Evolutionary conservation across 2,797 vertebrate species (phyloP), one percentile per base, ranked within the genome.

Genomic region (Megaceryle alcyon): DNA sequence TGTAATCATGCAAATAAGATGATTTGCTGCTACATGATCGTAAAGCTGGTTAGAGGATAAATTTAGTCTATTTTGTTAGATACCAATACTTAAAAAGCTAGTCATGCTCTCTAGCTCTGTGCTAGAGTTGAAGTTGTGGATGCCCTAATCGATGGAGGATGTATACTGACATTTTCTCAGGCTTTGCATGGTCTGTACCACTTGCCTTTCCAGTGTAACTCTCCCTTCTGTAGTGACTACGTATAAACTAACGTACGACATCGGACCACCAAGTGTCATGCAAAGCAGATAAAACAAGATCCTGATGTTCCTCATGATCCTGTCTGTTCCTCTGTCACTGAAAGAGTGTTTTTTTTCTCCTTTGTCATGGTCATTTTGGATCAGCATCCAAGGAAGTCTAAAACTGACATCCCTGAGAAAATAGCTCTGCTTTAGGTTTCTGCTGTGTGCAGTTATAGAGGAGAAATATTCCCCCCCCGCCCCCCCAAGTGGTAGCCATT

Each of bases 201-300:
- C 10, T 46, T 35, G 16, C 12, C 43, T 56, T 59, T 76, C 37
- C 35, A 31, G 23, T 16, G 18, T 23, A 44, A 35, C 11, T 26
- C 31, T 43, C 8, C 44, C 8, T 51, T 65, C 39, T 17, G 4
- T 29, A 7, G 12, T 23, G 54, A 25, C n/a, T 54, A 10, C 7
- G 1, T 17, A 2, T 3, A n/a, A 65, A 12, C 18, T 20, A 35
- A 16, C 19, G 1, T 10, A 10, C 6, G 5, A 65, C 78, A 18
- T 14, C 18, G 39, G 49, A 54, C 22, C 39, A 48, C 31, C 33
- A 14, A 11, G 60, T 6, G 41, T 46, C 26, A 12, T 7, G 15
- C 60, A 10, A 64, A n/a, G 17, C 13, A 20, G 25, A 11, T 64
- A 28, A 54, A 63, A 15, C 6, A 31, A 19, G 12, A 26, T 35